A percentile compares a stretch with the other conserved stretches of the same genome.
phyloP scores from a whole-genome alignment of 2,888 invertebrate genomes.

The Troides oblongomaculatus region DNA sequence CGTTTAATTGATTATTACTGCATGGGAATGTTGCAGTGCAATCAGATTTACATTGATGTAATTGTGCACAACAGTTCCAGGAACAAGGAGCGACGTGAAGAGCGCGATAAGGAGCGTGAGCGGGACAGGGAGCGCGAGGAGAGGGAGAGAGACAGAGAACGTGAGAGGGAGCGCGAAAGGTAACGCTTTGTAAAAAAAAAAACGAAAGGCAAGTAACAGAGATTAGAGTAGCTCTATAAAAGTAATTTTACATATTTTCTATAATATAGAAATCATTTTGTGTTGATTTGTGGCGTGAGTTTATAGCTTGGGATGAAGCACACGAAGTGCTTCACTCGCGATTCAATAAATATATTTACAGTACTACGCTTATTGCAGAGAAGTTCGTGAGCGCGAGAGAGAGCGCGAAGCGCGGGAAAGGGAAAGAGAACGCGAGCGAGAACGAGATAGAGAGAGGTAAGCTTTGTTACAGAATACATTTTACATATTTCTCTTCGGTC shows the following conservation, averaged over 20 bases:
- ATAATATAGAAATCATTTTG: too few species aligned
- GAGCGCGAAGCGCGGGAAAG: slow-evolving; percentile 58
- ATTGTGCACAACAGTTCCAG: slow-evolving; percentile 32
- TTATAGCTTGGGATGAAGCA: too few species aligned
- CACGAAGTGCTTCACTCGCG: too few species aligned
- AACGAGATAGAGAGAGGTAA: slow-evolving; percentile 62
- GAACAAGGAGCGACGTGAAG: slow-evolving; percentile 45
- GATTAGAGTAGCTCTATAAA: neutral
- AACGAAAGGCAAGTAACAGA: too few species aligned
- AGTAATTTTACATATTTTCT: slow-evolving; percentile 25
- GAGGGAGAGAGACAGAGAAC: slow-evolving; percentile 73
- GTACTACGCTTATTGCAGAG: slow-evolving; percentile 37
- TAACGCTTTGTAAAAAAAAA: slow-evolving; percentile 30
- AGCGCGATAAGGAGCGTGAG: slow-evolving; percentile 60
- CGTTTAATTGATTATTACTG: too few species aligned
- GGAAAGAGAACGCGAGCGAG: slow-evolving; percentile 52
- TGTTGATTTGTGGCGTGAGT: too few species aligned
- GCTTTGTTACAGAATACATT: neutral
- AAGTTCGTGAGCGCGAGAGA: slow-evolving; percentile 52
- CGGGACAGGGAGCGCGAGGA: slow-evolving; percentile 56
- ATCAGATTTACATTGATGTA: too few species aligned
- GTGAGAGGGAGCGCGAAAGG: slow-evolving; percentile 66
- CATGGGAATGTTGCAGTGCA: too few species aligned
- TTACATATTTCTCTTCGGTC: too few species aligned
- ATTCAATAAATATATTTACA: too few species aligned